Base-by-base conservation (phyloP, 2,888 invertebrate species). In the Beris morrisii region DNA sequence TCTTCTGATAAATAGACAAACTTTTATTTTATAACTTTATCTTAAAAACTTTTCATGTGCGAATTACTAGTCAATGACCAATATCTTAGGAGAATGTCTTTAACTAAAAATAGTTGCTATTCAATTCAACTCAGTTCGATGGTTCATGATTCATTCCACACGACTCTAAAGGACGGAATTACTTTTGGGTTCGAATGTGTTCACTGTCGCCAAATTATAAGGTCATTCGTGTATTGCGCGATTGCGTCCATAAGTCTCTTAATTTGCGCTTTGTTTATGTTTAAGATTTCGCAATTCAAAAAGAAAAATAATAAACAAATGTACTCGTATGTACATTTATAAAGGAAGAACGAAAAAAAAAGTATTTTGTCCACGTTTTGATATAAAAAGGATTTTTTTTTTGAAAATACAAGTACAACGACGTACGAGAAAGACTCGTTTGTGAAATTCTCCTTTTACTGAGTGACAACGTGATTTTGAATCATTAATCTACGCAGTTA, bases 141-240 rank as follows among this genome's bases (percentile, higher is more conserved):
- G 13, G 55, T 6, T 15, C 55, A 43, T 56, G 55, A 54, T 43
- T 54, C 43, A 43, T 56, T 56, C 55, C 43, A 43, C 38, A 9
- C 55, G 13, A 43, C 11, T 38, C 11, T 53, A 30, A 30, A 38
- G 38, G 38, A 15, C 48, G 12, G 48, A 48, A 44, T 30, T 7
- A 38, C 38, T 38, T 58, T 5, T 38, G 61, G 12, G 22, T 50
- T 61, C 52, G 38, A 38, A 61, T 61, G 5, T 38, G 38, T 38
- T 61, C 61, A 61, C n/a, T 61, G 61, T 50, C 52, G 61, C 52
- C 22, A 32, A 22, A 61, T 22, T 38, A 52, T 52, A 61, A 61
- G 61, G 61, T 61, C 61, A 61, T 50, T 38, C 22, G 22, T 38
- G 38, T 38, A 3, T 38, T 38, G 38, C 38, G 4, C 38, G 38